Conservation (phyloP, 2,797 vertebrate species). For the Channa striata region DNA sequence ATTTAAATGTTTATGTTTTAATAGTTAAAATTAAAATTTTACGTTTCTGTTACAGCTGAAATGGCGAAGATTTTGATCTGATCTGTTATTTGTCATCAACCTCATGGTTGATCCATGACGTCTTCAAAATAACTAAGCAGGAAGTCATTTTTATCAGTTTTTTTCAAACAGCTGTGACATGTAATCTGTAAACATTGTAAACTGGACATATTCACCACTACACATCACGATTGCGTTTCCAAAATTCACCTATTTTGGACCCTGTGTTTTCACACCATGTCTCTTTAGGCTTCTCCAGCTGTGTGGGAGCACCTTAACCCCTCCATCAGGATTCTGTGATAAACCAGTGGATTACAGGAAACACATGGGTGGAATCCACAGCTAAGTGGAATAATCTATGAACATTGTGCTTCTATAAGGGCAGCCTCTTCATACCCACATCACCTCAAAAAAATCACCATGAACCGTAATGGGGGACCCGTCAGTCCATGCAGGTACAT, state of each 20-base stretch:
- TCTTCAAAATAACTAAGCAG: slow-evolving; percentile 71
- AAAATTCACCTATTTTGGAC: slow-evolving; percentile 4
- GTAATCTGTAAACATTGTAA: no score
- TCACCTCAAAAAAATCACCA: slow-evolving; percentile 77
- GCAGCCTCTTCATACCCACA: slow-evolving; percentile 85
- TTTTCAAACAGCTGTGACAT: not conserved
- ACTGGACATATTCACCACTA: not conserved
- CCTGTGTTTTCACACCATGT: not conserved
- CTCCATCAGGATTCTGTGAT: not conserved
- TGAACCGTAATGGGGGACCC: slow-evolving; percentile 84
- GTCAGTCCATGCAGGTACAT: slow-evolving; percentile 73
- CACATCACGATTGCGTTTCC: not conserved
- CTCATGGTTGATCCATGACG: slow-evolving; percentile 51
- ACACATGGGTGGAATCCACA: not conserved
- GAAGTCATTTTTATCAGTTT: slow-evolving; percentile 24
- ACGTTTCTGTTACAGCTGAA: no score
- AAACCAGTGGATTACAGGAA: slow-evolving; percentile 6
- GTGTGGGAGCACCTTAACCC: no score
- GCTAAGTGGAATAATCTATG: slow-evolving; percentile 88
- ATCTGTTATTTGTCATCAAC: slow-evolving; percentile 68
- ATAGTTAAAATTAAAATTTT: not conserved
- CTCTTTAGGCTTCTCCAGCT: no score
- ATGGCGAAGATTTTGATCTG: no score
- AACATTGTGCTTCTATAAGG: slow-evolving; percentile 96
- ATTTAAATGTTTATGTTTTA: not conserved